Base-by-base conservation (phyloP, 2,888 invertebrate genomes). In the Drosophila kambysellisi region DNA sequence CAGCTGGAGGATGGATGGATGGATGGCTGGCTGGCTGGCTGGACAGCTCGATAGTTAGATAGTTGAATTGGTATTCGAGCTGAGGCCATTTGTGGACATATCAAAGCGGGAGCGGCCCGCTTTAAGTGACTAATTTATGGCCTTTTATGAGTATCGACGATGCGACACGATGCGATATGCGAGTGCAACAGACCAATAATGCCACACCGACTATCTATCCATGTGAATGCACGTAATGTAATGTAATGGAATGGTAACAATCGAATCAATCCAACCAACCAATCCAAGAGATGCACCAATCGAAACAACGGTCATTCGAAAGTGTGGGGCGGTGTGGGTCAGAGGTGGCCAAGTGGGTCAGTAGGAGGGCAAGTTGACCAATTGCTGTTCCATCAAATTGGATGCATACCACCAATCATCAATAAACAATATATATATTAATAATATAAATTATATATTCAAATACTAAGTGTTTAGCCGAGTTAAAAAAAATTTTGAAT, bases 41-140 rank as follows among this genome's bases (percentile, higher is more conserved):
- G 62, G 56, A 62, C 59, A 51, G 75, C 59, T 72, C 57, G 32
- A 65, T 68, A 37, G 54, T 54, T 57, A 64, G 52, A 48, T 74
- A 63, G 57, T 35, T 58, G 43, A 50, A 65, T 72, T 75, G 80
- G 78, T 72, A 83, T 89, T 83, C 76, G 67, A 77, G 75, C 61
- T 61, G 63, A 68, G 71, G 73, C 85, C 89, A 88, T 85, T 82
- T 89, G 74, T 89, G 88, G 89, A 70, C 79, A 81, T 83, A 84
- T 76, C 83, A 88, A 83, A 83, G 69, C 83, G 73, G 79, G 82
- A 79, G 81, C 87, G 82, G 88, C 74, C 74, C 88, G 76, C 75
- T 81, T 88, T 86, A 83, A 87, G 79, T 90, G 90, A 90, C 90
- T 90, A 87, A 87, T 87, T 87, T 87, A 90, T 90, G 82, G 88